Evolutionary conservation across 2,888 invertebrate genomes (phyloP).

Genomic region (Prosopocoilus inquinatus): DNA sequence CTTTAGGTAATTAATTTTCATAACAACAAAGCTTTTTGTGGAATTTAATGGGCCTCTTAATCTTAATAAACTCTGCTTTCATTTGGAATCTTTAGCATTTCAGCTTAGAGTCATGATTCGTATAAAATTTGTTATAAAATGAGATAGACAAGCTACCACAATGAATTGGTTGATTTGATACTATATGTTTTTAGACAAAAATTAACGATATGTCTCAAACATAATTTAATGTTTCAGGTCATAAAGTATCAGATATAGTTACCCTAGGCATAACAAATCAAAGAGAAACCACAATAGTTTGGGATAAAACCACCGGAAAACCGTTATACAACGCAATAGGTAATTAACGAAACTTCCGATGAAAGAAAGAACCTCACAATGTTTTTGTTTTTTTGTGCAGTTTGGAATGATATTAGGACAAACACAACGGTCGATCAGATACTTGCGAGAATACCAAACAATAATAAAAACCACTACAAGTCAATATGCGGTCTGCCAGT

Average conservation of each 20-base stretch:
- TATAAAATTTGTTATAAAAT: too few relatives aligned
- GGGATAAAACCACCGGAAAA: conserved; percentile 85
- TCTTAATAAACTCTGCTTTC: neutral
- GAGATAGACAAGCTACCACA: too few relatives aligned
- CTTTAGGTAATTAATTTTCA: conserved; percentile 7
- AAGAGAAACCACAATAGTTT: conserved; percentile 93
- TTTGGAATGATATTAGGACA: conserved; percentile 96
- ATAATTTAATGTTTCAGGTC: conserved; percentile 57
- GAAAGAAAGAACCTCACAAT: too few relatives aligned
- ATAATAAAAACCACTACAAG: conserved; percentile 69
- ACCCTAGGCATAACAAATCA: conserved; percentile 80
- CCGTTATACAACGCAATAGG: conserved; percentile 90
- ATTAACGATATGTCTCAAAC: too few relatives aligned
- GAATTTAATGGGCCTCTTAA: neutral
- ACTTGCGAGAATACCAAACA: conserved; percentile 70
- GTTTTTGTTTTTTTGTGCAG: conserved; percentile 48
- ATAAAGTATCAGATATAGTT: conserved; percentile 57
- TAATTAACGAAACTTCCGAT: neutral
- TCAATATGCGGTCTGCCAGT: conserved; percentile 86
- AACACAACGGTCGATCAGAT: conserved; percentile 82
- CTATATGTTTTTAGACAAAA: too few relatives aligned
- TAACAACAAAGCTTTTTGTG: neutral
- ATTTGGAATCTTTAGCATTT: conserved; percentile 14
- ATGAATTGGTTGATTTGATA: too few relatives aligned
- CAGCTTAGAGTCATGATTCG: too few relatives aligned